phyloP scores from a whole-genome alignment of 2,888 invertebrate genomes.

The Protonemura montana region DNA sequence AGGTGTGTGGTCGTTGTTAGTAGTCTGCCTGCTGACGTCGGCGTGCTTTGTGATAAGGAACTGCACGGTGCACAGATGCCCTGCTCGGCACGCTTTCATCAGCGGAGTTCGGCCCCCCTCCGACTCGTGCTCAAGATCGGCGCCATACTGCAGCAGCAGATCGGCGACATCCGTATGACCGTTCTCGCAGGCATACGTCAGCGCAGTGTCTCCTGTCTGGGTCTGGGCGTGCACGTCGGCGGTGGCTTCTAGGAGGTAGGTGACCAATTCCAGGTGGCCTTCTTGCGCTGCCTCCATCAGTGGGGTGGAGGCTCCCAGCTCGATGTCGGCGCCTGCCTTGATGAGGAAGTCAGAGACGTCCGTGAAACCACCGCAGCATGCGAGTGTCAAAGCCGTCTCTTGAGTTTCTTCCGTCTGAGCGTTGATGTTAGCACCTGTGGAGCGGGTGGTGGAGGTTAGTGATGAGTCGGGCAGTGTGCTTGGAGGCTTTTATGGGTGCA shows the following conservation, averaged over 20 bases:
- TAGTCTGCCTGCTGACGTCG: slow-evolving; percentile 86
- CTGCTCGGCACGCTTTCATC: slow-evolving; percentile 98
- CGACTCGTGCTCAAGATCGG: slow-evolving; percentile 93
- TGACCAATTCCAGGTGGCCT: slow-evolving; percentile 91
- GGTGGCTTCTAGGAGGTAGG: slow-evolving; percentile 77
- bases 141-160: slow-evolving; percentile 87
- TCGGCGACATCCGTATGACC: slow-evolving; percentile 98
- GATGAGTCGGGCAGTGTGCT: no score
- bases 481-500: no score
- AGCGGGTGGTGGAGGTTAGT: neutral
- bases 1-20: slow-evolving; percentile 96
- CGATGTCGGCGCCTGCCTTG: slow-evolving; percentile 93
- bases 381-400: slow-evolving; percentile 92
- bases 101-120: slow-evolving; percentile 97
- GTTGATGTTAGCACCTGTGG: slow-evolving; percentile 89
- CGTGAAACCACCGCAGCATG: slow-evolving; percentile 93
- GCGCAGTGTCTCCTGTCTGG: slow-evolving; percentile 93
- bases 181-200: slow-evolving; percentile 98
- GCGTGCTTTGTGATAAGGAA: slow-evolving; percentile 90
- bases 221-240: slow-evolving; percentile 95
- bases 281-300: slow-evolving; percentile 99
- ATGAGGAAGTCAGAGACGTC: slow-evolving; percentile 95
- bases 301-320: slow-evolving; percentile 94
- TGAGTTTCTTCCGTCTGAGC: slow-evolving; percentile 99
- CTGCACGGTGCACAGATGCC: slow-evolving; percentile 95